Conservation (phyloP, 1,140 invertebrate genomes). For the Macrosteles quadrilineatus region DNA sequence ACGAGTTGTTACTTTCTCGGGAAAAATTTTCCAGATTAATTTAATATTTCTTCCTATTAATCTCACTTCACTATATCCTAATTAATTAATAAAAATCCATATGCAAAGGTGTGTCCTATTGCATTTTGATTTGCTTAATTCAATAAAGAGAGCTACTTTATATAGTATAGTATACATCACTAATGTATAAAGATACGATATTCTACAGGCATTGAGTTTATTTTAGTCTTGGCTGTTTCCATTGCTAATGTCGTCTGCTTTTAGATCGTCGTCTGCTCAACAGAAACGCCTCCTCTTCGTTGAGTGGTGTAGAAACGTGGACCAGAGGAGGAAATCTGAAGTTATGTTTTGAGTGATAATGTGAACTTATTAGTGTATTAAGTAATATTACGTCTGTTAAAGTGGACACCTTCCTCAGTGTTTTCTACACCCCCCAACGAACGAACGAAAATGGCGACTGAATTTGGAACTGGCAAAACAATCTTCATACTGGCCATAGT, state of each 20-base stretch:
- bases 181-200: too few species aligned
- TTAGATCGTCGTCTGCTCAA: background rate
- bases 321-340: background rate
- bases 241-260: slow-evolving; percentile 20
- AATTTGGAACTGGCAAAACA: slow-evolving; percentile 83
- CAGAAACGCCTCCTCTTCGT: background rate
- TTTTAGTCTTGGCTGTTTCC: background rate
- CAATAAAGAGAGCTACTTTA: too few species aligned
- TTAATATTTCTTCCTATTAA: too few species aligned
- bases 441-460: slow-evolving; percentile 52
- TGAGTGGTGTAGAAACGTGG: background rate
- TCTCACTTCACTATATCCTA: too few species aligned
- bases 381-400: background rate
- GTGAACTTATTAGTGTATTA: background rate
- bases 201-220: background rate
- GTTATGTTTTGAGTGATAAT: background rate
- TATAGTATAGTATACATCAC: too few species aligned
- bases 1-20: too few species aligned
- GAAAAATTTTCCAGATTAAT: too few species aligned
- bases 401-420: background rate
- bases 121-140: too few species aligned
- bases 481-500: slow-evolving; percentile 86
- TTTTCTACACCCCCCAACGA: slow-evolving; percentile 17
- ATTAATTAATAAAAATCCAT: too few species aligned
- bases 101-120: too few species aligned